Percentiles rank a stretch among this genome's conserved stretches.
These are phyloP conservation scores for Alosa sapidissima DNA, from an alignment of 2,797 vertebrate genomes.

Conservation along the genomic window DNA sequence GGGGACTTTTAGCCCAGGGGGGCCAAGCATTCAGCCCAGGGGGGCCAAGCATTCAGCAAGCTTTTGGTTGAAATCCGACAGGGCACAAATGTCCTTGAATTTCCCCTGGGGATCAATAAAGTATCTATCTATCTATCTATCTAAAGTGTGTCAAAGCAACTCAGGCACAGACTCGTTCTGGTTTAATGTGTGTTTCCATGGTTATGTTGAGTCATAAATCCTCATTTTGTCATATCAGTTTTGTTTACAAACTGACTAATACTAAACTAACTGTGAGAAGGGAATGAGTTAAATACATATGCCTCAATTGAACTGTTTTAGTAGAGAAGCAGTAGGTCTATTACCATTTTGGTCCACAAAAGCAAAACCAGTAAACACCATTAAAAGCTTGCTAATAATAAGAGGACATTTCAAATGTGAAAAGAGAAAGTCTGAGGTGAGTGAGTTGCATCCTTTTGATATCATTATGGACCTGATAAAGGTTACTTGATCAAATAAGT, in stretches of 20 bases:
- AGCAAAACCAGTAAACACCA: too few relatives aligned
- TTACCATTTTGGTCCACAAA: not conserved
- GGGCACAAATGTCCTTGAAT: not conserved
- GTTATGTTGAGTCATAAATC: not conserved
- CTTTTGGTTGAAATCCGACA: not conserved
- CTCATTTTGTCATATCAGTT: not conserved
- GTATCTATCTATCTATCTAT: too few relatives aligned
- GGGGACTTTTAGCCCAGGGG: not conserved
- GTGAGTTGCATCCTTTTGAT: too few relatives aligned
- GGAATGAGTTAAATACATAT: not conserved
- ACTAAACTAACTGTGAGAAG: not conserved
- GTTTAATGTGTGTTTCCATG: not conserved
- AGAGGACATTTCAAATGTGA: not conserved
- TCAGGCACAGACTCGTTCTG: not conserved
- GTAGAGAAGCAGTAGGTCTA: not conserved
- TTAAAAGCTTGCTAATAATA: not conserved
- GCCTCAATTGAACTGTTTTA: not conserved
- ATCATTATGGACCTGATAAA: too few relatives aligned
- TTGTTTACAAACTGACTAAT: not conserved
- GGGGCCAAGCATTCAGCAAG: not conserved
- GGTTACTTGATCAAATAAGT: too few relatives aligned
- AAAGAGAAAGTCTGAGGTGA: not conserved
- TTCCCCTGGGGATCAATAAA: too few relatives aligned
- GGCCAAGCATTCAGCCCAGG: not conserved
- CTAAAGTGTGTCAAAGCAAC: not conserved